Base-by-base conservation (phyloP, 92 coral and sea anemone species). In the Isaurus tuberculatus region DNA sequence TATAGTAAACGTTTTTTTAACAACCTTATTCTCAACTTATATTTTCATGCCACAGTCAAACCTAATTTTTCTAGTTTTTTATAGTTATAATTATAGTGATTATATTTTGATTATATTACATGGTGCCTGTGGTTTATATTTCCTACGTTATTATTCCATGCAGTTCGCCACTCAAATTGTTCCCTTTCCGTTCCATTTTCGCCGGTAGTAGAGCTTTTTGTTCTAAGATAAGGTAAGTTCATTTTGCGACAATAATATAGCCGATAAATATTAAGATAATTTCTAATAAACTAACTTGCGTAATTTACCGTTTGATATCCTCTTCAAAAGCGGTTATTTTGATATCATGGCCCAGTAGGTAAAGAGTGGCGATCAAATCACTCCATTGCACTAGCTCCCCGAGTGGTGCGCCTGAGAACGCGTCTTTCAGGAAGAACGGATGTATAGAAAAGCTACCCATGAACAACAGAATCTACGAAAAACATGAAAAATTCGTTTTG, bases 321-420 rank as follows among this genome's bases (percentile, higher is more conserved):
- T 74, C 15, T 20, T 1, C 19, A 15, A 74, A 46, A 0, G 79
- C 81, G 20, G 80, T 53, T 30, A 87, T 44, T 0, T 34, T 42
- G 31, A 87, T 6, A n/a, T 87, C 84, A 48, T 87, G 91, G 14
- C 91, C 91, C 2, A 87, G 87, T 11, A 87, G 79, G 74, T 87
- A 83, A 9, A 87, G 81, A 4, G 87, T 66, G 1, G 84, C 80
- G 8, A 87, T 74, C 34, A 87, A 57, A 58, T 87, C 91, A 79
- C 87, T 87, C 91, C 91, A 87, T 19, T 87, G 91, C 11, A 87
- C 83, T 44, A 87, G 19, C 79, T 87, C 91, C 4, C 91, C 91
- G 29, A 87, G 70, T 20, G 91, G 87, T 30, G 84, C 91, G 26
- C 91, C 91, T 17, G 73, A n/a, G 42, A 82, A 82, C 1, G 91